These are phyloP conservation scores for Hyposoter didymator DNA, from an alignment of 2,888 invertebrate genomes.

Conservation along the genomic window DNA sequence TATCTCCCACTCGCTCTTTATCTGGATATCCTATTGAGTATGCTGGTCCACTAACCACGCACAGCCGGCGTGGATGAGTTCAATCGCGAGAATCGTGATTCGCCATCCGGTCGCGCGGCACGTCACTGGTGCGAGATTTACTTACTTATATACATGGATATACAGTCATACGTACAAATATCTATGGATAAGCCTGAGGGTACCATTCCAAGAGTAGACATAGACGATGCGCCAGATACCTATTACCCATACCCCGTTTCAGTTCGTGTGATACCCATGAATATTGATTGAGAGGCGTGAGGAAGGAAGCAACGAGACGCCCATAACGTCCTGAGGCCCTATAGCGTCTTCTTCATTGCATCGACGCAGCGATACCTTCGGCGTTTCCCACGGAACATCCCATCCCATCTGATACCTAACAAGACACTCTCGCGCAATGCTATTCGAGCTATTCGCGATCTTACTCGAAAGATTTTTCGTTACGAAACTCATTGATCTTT, in stretches of 20 bases:
- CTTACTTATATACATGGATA: slow-evolving; percentile 14
- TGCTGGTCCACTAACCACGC: slow-evolving; percentile 53
- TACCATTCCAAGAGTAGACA: slow-evolving; percentile 27
- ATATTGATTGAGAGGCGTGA: slow-evolving; percentile 67
- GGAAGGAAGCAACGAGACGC: slow-evolving; percentile 57
- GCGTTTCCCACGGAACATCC: slow-evolving; percentile 37
- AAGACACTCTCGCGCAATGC: slow-evolving; percentile 2
- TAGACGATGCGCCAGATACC: slow-evolving; percentile 62
- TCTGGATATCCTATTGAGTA: slow-evolving; percentile 42
- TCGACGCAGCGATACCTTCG: slow-evolving; percentile 47
- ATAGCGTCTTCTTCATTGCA: slow-evolving; percentile 28
- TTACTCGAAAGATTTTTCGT: slow-evolving; percentile 8
- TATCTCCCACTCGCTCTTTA: slow-evolving; percentile 14
- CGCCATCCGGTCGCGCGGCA: slow-evolving; percentile 44
- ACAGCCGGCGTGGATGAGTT: slow-evolving; percentile 40
- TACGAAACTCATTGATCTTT: slow-evolving; percentile 22
- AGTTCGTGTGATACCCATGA: slow-evolving; percentile 66
- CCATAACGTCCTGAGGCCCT: slow-evolving; percentile 22
- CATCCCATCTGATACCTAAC: slow-evolving; percentile 27
- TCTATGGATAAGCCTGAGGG: background rate
- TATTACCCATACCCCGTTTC: slow-evolving; percentile 58
- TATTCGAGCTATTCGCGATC: slow-evolving; percentile 15
- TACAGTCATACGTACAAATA: slow-evolving; percentile 2
- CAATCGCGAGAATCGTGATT: slow-evolving; percentile 63
- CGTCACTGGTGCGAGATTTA: slow-evolving; percentile 14